These are phyloP conservation scores for Melanostigma gelatinosum DNA, from an alignment of 2,113 vertebrate species.

Conservation along the genomic window DNA sequence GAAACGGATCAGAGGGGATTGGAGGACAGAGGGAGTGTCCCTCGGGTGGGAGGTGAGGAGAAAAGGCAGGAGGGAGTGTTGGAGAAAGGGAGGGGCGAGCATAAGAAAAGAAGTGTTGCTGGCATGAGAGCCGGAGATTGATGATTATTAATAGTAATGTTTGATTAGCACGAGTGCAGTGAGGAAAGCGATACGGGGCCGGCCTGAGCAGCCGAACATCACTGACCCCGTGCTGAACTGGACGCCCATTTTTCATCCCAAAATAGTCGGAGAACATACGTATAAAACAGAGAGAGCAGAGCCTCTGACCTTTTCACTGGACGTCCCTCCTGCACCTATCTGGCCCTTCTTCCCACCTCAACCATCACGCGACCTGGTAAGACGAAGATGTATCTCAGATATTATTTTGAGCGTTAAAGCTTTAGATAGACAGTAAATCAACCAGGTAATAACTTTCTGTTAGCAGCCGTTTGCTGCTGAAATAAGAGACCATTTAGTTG, in stretches of 20 bases:
- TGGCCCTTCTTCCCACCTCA: not conserved
- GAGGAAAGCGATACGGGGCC: constrained; percentile 36
- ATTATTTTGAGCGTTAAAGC: not conserved
- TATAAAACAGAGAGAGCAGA: constrained; percentile 66
- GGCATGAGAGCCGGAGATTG: constrained; percentile 30
- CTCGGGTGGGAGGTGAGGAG: constrained; percentile 34
- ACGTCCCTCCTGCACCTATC: constrained; percentile 31
- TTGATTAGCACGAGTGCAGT: constrained; percentile 56
- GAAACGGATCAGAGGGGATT: constrained; percentile 30
- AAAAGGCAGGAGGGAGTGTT: constrained; percentile 35
- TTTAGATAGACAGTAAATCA: constrained; percentile 22
- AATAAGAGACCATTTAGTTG: constrained; percentile 29
- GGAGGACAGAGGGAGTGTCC: constrained; percentile 43
- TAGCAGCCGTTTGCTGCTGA: constrained; percentile 31
- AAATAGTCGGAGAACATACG: constrained; percentile 49
- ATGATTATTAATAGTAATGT: constrained; percentile 65
- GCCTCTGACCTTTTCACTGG: constrained; percentile 29
- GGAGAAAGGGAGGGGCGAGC: constrained; percentile 14
- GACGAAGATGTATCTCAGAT: constrained; percentile 8
- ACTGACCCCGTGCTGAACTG: constrained; percentile 14
- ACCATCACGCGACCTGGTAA: constrained; percentile 45
- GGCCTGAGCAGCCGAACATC: not conserved
- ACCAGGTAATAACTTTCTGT: constrained; percentile 63
- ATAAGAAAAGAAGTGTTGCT: constrained; percentile 38
- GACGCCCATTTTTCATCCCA: constrained; percentile 45